Percentiles rank a stretch among this genome's conserved stretches.
Conservation (phyloP, 64 coral and sea anemone genomes). For the Pocillopora verrucosa region DNA sequence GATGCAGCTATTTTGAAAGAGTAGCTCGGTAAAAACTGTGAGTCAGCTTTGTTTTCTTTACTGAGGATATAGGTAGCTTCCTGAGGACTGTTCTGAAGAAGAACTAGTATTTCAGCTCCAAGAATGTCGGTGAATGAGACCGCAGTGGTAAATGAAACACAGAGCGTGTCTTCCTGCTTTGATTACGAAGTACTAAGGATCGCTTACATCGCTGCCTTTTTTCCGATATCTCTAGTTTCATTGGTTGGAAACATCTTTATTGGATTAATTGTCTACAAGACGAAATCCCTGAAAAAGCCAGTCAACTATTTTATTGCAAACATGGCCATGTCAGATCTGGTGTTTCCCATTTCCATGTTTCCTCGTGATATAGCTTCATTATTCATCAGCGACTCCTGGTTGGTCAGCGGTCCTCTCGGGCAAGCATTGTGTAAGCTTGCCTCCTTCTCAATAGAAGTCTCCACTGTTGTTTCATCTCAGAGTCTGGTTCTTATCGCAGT, state of each 20-base stretch:
- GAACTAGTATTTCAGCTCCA: no score
- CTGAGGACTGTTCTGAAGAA: no score
- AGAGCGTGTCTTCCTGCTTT: background rate
- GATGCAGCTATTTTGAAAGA: no score
- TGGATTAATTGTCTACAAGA: background rate
- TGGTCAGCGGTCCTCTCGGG: background rate
- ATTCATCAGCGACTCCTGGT: background rate
- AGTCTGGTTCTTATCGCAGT: no score
- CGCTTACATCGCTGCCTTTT: background rate
- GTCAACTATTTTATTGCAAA: slow-evolving; percentile 6
- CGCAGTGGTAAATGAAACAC: background rate
- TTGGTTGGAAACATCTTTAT: background rate
- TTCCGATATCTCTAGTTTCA: background rate
- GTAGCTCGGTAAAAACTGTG: no score
- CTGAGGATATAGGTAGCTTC: no score
- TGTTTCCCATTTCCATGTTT: background rate
- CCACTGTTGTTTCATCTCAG: background rate
- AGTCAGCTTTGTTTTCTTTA: no score
- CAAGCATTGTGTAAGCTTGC: background rate
- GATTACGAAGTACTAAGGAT: background rate
- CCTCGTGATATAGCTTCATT: background rate
- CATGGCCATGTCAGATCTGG: slow-evolving; percentile 19
- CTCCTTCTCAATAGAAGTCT: background rate
- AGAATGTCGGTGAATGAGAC: background rate
- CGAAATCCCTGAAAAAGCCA: background rate